Base-by-base conservation (phyloP, 2,888 invertebrate species). In the Tineola bisselliella region DNA sequence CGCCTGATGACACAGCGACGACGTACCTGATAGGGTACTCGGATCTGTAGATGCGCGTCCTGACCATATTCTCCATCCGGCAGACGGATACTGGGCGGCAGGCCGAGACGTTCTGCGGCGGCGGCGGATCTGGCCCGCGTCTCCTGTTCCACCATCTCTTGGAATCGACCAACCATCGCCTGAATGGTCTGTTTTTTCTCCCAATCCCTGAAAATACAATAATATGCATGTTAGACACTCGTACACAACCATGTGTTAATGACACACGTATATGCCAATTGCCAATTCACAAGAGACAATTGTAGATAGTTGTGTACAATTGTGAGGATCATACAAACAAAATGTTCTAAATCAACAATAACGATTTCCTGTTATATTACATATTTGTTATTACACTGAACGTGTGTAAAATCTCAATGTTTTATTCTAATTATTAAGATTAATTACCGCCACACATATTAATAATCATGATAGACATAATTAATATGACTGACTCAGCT, bases 11-110 rank as follows among this genome's bases (percentile, higher is more conserved):
- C 54, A 13, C 25, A 6, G 25, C 6, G 25, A 10, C 12, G 48
- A 18, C 64, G 62, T 62, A 90, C 90, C 89, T 90, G 90, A 82
- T 90, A 90, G 77, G 89, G 88, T 76, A 89, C 89, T 79, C 90
- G 88, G 76, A 90, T 75, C 75, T 90, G 89, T 70, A 90, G 78
- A 72, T 89, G 89, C 69, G 89, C 84, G 79, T 90, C 89, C 69
- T 84, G 90, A 61, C 89, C 90, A 81, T 88, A 89, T 79, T 90
- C 90, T 73, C 90, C 90, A 81, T 90, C 90, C 65, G 90, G 90
- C 80, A 90, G 81, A 78, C 88, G 88, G 77, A 90, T 89, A 78
- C 90, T 90, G 72, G 90, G 90, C 70, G 90, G 90, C 72, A 90
- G 87, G 67, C 84, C 87, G 67, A 87, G 84, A 62, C 84, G 74